These are phyloP conservation scores for Lycopodina hypogea DNA, from an alignment of 37 sponge, comb jelly and placozoan species.

Conservation along the genomic window DNA sequence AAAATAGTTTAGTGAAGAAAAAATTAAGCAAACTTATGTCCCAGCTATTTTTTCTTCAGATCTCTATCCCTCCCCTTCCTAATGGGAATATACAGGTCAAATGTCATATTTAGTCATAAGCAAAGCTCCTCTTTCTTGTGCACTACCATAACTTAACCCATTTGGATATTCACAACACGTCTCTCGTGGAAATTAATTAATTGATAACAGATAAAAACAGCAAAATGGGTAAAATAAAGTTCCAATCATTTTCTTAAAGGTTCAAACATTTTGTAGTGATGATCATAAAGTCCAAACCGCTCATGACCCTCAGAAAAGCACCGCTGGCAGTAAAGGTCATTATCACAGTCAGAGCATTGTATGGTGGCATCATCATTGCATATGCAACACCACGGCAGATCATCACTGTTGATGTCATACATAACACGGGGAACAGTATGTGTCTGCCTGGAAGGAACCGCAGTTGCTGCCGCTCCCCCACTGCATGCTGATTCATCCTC, in stretches of 20 bases:
- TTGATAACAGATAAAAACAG: too few species aligned
- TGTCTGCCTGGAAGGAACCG: neutral
- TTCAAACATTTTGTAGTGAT: constrained; percentile 56
- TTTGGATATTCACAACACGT: too few species aligned
- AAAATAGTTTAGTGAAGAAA: too few species aligned
- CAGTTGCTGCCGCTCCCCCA: neutral
- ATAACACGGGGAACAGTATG: neutral
- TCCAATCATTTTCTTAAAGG: neutral
- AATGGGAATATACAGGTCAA: too few species aligned
- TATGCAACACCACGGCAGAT: constrained; percentile 95
- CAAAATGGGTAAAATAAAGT: too few species aligned
- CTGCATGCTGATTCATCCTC: neutral
- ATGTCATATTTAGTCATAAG: too few species aligned
- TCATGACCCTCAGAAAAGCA: constrained; percentile 92
- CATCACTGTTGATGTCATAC: constrained; percentile 29
- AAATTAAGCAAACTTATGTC: too few species aligned
- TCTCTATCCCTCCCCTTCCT: too few species aligned
- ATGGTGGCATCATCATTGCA: constrained; percentile 88
- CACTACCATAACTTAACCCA: too few species aligned
- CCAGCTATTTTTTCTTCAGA: too few species aligned
- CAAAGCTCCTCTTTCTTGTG: too few species aligned
- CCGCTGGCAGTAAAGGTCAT: constrained; percentile 86
- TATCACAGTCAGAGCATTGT: constrained; percentile 84
- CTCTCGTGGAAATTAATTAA: too few species aligned
- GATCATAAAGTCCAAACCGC: constrained; percentile 78